Evolutionary conservation across 2,797 vertebrate genomes (phyloP), one percentile per base, ranked within the genome.

Genomic region (Decapterus maruadsi): DNA sequence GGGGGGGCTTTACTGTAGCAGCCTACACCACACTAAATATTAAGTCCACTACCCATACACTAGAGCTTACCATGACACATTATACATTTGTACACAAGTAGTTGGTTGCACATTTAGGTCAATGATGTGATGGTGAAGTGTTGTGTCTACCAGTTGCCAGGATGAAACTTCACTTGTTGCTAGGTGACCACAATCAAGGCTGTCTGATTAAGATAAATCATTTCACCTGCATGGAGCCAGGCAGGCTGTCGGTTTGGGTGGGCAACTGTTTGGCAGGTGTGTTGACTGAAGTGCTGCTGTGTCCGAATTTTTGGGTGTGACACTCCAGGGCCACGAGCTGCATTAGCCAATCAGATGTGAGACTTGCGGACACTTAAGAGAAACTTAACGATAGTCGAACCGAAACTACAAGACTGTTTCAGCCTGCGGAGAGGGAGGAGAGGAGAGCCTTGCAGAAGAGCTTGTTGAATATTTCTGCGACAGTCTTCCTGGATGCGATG

Each of bases 261-360:
- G 34, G 8, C n/a, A n/a, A 8, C 16, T 16, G 4, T 0, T 0
- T 0, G 50, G 6, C 50, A 16, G 34, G 31, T 40, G 2, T 22
- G 26, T 36, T 36, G 26, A 26, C 26, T 26, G 34, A 36, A 7
- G 8, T 14, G 26, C 10, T 4, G 36, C 48, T 29, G 6, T n/a
- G n/a, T 1, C 3, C 50, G 17, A 45, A 45, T 34, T 8, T 20
- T 11, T 3, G 4, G 14, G 29, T 16, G 19, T 16, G 20, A 6
- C 36, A 26, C n/a, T 31, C n/a, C n/a, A 46, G 1, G 34, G 6
- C 7, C 50, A 57, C 26, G 60, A 31, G 17, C 16, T 29, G 19
- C 38, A 59, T 31, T 1, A 57, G 14, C 81, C 81, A 86, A 83
- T 76, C 68, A 70, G 42, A 22, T 3, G 60, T 13, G 22, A 8